Evolutionary conservation across 2,113 vertebrate genomes (phyloP).

Genomic region (Columba janthina): DNA sequence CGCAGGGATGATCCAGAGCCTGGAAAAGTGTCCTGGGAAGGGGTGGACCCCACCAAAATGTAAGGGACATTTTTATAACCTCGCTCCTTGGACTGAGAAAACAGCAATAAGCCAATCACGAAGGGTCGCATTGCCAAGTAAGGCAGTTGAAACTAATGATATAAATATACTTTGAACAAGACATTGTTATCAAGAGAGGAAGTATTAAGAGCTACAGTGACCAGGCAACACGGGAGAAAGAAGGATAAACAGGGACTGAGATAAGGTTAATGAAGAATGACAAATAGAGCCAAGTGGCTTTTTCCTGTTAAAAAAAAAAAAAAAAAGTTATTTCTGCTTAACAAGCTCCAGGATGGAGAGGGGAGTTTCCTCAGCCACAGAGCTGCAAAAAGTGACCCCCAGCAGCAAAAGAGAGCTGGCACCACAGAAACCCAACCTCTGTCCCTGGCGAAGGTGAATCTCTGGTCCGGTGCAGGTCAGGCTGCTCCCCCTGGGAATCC

Average conservation of each 20-base stretch:
- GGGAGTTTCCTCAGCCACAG: background rate
- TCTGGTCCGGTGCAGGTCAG: background rate
- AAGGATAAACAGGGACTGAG: constrained; percentile 29
- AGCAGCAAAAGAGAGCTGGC: background rate
- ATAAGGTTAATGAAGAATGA: constrained; percentile 65
- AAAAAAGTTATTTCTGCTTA: background rate
- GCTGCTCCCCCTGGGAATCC: background rate
- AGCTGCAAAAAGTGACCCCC: background rate
- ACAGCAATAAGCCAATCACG: background rate
- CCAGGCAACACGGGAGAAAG: constrained; percentile 5
- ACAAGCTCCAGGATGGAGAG: background rate
- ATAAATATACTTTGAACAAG: constrained; percentile 57
- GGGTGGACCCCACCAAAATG: background rate
- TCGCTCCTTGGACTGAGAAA: background rate
- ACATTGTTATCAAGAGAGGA: constrained; percentile 55
- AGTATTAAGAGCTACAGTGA: constrained; percentile 45
- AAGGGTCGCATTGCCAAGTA: constrained; percentile 7
- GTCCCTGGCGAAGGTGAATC: background rate
- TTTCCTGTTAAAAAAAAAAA: background rate
- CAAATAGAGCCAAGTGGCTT: constrained; percentile 49
- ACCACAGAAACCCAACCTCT: background rate
- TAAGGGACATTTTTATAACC: background rate
- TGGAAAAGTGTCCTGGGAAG: background rate
- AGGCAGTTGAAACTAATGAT: constrained; percentile 20
- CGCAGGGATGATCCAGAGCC: background rate